Percentiles rank a stretch among this genome's conserved stretches.
These are phyloP conservation scores for Orthonyx spaldingii DNA, from an alignment of 2,113 vertebrate genomes.

Conservation along the genomic window DNA sequence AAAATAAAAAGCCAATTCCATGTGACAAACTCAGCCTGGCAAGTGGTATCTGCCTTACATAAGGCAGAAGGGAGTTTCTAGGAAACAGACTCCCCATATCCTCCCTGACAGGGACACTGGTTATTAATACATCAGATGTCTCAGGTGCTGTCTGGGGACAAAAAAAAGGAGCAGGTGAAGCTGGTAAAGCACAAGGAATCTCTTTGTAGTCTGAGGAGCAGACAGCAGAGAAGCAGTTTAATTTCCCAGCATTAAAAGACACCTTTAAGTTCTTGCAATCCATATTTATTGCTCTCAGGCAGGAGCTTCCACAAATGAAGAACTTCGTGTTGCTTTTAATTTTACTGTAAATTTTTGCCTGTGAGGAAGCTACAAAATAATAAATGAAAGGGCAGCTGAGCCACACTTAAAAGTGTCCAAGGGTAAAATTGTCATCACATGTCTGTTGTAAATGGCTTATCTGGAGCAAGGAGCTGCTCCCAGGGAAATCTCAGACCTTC, in stretches of 20 bases:
- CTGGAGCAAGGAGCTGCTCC: neutral
- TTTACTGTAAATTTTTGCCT: neutral
- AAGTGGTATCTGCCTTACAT: neutral
- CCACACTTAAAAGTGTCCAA: neutral
- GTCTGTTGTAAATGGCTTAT: neutral
- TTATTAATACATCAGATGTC: neutral
- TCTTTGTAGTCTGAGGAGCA: conserved; percentile 17
- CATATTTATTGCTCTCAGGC: neutral
- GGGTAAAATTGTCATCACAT: neutral
- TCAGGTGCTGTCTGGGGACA: neutral
- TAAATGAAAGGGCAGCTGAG: neutral
- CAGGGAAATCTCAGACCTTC: neutral
- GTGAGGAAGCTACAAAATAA: neutral
- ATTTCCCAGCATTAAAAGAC: neutral
- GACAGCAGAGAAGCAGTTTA: neutral
- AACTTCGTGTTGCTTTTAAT: neutral
- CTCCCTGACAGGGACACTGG: neutral
- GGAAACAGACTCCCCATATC: neutral
- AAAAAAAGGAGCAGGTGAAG: neutral
- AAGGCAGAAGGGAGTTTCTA: neutral
- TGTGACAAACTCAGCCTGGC: neutral
- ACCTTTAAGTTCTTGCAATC: neutral
- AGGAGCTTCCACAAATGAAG: neutral
- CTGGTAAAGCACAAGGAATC: conserved; percentile 1
- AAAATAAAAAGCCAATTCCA: neutral